Base-by-base conservation (phyloP, 1,140 invertebrate species). In the Caenorhabditis remanei region DNA sequence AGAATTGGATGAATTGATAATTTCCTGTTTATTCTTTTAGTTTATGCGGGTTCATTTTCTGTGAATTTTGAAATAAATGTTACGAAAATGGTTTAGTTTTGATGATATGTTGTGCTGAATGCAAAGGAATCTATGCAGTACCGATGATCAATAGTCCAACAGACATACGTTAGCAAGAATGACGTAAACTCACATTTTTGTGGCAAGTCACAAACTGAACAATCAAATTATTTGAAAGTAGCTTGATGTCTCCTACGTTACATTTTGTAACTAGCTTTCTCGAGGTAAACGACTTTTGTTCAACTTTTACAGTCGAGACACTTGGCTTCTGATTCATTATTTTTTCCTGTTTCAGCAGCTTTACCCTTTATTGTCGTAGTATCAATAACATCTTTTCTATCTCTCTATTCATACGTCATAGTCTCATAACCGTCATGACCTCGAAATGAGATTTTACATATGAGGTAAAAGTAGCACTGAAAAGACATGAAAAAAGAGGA, bases 401-500 rank as follows among this genome's bases (percentile, higher is more conserved):
- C 5, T 46, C 40, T 65, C 63, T 65, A 13, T 40, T 41, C 41
- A 8, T 48, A 24, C 40, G 13, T 24, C 71, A 53, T 11, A 53
- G 8, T 50, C 46, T 79, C 71, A 79, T 79, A 50, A 50, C 46
- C 71, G 43, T 79, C 71, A 79, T 79, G 71, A 79, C 71, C 71
- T 79, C 71, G 71, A 79, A 79, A 79, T 79, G 46, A n/a, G n/a
- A n/a, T n/a, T n/a, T n/a, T n/a, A 24, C 41, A 46, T 46, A 32
- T n/a, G 67, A 50, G 71, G 71, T 79, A 79, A 79, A 79, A 79
- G 71, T 79, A 79, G n/a, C 71, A 79, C 71, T 41, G 40, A 79
- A 79, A 79, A 50, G 71, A 79, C 50, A 50, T 19, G 53, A 79
- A 79, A 79, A 50, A 71, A 16, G 40, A 46, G 41, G 24, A 79